phyloP scores from a whole-genome alignment of 2,888 invertebrate genomes.

The Microctonus brassicae region DNA sequence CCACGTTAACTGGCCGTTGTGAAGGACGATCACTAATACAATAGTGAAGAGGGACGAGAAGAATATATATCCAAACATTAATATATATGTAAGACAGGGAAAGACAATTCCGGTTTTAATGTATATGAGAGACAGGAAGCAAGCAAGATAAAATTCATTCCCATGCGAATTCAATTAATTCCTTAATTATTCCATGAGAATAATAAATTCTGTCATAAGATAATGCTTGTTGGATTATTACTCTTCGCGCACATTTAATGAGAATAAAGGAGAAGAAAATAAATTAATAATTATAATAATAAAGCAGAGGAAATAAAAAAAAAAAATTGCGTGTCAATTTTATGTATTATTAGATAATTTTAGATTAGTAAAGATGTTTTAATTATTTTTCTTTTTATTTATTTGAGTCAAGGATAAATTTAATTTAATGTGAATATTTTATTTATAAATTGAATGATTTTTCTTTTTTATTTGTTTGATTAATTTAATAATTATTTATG shows the following conservation, averaged over 20 bases:
- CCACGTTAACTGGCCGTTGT: constrained; percentile 43
- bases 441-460: too few species aligned
- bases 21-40: constrained; percentile 35
- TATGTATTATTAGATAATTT: constrained; percentile 14
- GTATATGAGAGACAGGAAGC: constrained; percentile 35
- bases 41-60: constrained; percentile 5
- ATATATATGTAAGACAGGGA: constrained; percentile 2
- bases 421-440: too few species aligned
- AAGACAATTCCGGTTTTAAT: constrained; percentile 31
- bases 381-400: background rate
- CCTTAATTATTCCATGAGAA: constrained; percentile 35
- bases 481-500: too few species aligned
- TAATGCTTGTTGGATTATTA: constrained; percentile 19
- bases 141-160: constrained; percentile 33
- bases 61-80: background rate
- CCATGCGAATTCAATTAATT: constrained; percentile 38
- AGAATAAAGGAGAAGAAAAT: constrained; percentile 4
- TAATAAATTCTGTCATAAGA: constrained; percentile 36
- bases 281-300: background rate
- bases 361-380: too few species aligned
- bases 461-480: too few species aligned
- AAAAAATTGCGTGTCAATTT: constrained; percentile 27
- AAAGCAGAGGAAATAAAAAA: background rate
- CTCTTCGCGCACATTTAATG: constrained; percentile 18
- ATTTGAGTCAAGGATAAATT: constrained; percentile 11